Percentiles rank a stretch among this genome's conserved stretches.
Conservation (phyloP, 2,888 invertebrate species). For the Megamerina dolium region DNA sequence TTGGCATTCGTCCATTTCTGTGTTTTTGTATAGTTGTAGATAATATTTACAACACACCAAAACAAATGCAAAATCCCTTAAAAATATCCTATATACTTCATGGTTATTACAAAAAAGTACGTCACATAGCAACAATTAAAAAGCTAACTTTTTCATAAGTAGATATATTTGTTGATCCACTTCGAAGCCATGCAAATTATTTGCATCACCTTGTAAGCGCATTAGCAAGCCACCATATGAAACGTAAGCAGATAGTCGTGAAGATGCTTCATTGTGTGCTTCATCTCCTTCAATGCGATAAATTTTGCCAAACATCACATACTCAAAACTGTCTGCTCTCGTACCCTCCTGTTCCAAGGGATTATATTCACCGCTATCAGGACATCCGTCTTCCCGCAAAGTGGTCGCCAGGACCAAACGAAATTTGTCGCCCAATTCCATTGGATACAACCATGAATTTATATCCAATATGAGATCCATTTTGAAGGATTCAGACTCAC, state of each 20-base stretch:
- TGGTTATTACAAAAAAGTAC: too few relatives aligned
- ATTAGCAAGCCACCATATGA: constrained; percentile 96
- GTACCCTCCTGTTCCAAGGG: constrained; percentile 82
- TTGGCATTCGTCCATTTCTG: too few relatives aligned
- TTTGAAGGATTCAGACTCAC: constrained; percentile 99
- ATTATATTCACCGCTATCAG: constrained; percentile 94
- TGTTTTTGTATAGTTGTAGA: too few relatives aligned
- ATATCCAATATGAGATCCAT: constrained; percentile 99
- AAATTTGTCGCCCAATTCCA: constrained; percentile 79
- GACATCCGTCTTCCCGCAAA: constrained; percentile 91
- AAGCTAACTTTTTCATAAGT: constrained; percentile 95
- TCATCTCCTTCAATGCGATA: constrained; percentile 94
- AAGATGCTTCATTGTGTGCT: constrained; percentile 75
- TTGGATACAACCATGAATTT: constrained; percentile 96
- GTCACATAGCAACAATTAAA: too few relatives aligned
- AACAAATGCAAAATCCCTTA: too few relatives aligned
- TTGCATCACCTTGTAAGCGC: constrained; percentile 96
- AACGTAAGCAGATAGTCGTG: constrained; percentile 89
- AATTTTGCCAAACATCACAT: constrained; percentile 89
- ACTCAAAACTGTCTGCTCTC: constrained; percentile 95
- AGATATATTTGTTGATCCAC: constrained; percentile 95
- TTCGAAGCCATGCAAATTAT: constrained; percentile 97
- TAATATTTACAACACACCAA: too few relatives aligned
- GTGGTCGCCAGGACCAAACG: constrained; percentile 92
- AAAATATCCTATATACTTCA: too few relatives aligned